Base-by-base conservation (phyloP, 2,113 vertebrate species). In the Rhadina sibilatrix region DNA sequence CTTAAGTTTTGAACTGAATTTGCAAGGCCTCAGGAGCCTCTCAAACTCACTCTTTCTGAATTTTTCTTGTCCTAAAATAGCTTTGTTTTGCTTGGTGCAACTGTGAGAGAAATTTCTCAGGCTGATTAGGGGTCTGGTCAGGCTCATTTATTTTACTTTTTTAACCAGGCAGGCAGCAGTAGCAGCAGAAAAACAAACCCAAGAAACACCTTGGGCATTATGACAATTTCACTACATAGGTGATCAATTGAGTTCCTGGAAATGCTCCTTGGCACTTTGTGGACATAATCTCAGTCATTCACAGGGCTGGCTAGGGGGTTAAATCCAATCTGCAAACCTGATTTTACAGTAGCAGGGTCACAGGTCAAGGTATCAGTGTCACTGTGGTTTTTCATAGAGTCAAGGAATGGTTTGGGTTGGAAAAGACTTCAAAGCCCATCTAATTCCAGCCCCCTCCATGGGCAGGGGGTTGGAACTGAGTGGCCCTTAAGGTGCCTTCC, bases 341-440 rank as follows among this genome's bases (percentile, higher is more conserved):
- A 12, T 40, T 75, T 65, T 30, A 22, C 9, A 1, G 5, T 16
- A 61, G 24, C 37, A 65, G 37, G 10, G 50, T 25, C 69, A n/a
- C 37, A 42, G 35, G 11, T 5, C 49, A 74, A 35, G 0, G 9
- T 31, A 16, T 4, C 37, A 6, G 7, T 6, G 18, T 7, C 3
- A 1, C 1, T 38, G 37, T 33, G 46, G 11, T 37, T 50, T 65
- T 78, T 21, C 16, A 52, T 1, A 8, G 27, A 52, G 28, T 17
- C 52, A 52, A 13, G 7, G 46, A 28, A 63, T 14, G 28, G 15
- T 24, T 61, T 78, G 24, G 30, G 5, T 30, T 38, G 38, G 40
- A 30, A 70, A 61, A 20, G 3, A 47, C 7, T 10, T 54, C 18
- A 30, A 64, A 35, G 13, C 24, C 1, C 20, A 25, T 3, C 7